Percentiles rank a stretch among this genome's conserved stretches.
Conservation (phyloP, 1,140 invertebrate genomes). For the Heliothis virescens region DNA sequence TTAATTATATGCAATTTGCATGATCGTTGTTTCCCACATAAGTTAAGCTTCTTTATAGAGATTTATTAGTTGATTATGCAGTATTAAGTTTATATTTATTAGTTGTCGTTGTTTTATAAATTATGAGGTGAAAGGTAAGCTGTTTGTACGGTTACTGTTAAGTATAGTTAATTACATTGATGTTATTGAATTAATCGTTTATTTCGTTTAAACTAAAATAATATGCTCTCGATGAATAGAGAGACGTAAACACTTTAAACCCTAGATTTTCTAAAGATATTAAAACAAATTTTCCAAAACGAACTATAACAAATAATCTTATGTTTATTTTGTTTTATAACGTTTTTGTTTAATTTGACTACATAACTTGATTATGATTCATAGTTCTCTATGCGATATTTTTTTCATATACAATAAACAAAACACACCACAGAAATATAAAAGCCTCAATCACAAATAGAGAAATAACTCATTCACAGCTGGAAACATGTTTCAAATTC, state of each 20-base stretch:
- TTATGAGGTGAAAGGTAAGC: not conserved
- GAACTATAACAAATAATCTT: too few relatives aligned
- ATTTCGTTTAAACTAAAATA: too few relatives aligned
- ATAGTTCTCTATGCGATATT: too few relatives aligned
- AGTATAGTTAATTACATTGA: not conserved
- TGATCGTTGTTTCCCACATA: constrained; percentile 2
- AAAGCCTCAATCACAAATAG: constrained; percentile 4
- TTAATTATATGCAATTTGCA: constrained; percentile 20
- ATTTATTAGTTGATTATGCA: constrained; percentile 20
- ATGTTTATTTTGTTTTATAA: too few relatives aligned
- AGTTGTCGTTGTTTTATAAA: not conserved
- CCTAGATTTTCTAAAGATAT: too few relatives aligned
- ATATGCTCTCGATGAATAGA: too few relatives aligned
- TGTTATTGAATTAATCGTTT: not conserved
- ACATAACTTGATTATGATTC: too few relatives aligned
- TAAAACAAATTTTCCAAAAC: too few relatives aligned
- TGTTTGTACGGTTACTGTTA: constrained; percentile 3
- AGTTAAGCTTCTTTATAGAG: constrained; percentile 18
- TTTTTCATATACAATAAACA: constrained; percentile 56
- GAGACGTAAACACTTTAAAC: too few relatives aligned
- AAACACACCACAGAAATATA: not conserved
- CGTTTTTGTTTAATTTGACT: too few relatives aligned
- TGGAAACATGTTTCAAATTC: not conserved
- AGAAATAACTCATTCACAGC: constrained; percentile 30
- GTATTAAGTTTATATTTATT: not conserved